Conservation (phyloP, 2,888 invertebrate genomes). For the Macroteleia sp. region DNA sequence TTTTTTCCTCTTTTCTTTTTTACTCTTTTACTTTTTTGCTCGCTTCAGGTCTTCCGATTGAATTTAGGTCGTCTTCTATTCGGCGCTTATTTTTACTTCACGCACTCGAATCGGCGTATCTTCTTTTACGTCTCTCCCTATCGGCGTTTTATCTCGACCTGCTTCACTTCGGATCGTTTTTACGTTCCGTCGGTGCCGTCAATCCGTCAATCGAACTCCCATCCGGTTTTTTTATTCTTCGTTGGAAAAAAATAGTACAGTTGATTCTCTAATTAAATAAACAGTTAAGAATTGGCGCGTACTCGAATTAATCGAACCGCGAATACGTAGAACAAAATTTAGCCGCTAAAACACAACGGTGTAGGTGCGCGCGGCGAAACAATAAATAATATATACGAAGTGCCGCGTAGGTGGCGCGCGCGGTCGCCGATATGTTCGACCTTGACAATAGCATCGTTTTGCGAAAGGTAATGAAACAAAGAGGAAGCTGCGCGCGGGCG, state of each 20-base stretch:
- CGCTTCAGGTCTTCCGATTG: slow-evolving; percentile 15
- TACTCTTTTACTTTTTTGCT: background rate
- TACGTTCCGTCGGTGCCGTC: slow-evolving; percentile 18
- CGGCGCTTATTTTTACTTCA: slow-evolving; percentile 41
- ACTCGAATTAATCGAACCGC: too few relatives aligned
- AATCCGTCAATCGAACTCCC: too few relatives aligned
- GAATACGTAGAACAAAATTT: too few relatives aligned
- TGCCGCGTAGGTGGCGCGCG: slow-evolving; percentile 56
- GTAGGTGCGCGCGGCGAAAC: too few relatives aligned
- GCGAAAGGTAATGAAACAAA: slow-evolving; percentile 60
- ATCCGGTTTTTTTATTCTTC: too few relatives aligned
- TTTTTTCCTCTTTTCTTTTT: background rate
- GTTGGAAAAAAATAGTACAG: too few relatives aligned
- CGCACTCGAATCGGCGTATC: slow-evolving; percentile 31
- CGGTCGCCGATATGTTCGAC: slow-evolving; percentile 28
- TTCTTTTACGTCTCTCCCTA: slow-evolving; percentile 41
- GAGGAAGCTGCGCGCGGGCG: slow-evolving; percentile 56
- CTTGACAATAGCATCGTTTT: slow-evolving; percentile 62
- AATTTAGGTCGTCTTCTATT: slow-evolving; percentile 52
- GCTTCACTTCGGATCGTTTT: slow-evolving; percentile 22
- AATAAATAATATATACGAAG: slow-evolving; percentile 42
- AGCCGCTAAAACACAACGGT: too few relatives aligned
- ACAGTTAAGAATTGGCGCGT: too few relatives aligned
- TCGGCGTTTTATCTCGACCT: slow-evolving; percentile 14
- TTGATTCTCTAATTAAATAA: too few relatives aligned